Evolutionary conservation across 2,113 vertebrate species (phyloP).

Genomic region (Hyla sarda): DNA sequence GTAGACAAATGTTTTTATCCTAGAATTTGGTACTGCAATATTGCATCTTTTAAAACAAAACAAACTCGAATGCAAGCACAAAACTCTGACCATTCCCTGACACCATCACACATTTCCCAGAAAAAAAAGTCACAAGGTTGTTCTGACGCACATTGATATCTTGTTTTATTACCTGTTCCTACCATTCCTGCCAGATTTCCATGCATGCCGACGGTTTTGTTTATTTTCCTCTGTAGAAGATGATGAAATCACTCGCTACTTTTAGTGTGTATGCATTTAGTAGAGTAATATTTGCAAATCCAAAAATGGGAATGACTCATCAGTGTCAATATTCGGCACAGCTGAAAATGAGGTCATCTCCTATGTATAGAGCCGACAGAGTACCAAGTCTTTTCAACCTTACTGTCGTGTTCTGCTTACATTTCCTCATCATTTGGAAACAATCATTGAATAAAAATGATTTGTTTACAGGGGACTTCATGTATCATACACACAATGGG

Average conservation of each 20-base stretch:
- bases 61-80: not conserved
- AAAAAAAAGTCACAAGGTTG: not conserved
- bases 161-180: constrained; percentile 5
- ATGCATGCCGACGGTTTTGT: constrained; percentile 14
- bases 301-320: constrained; percentile 53
- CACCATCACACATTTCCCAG: not conserved
- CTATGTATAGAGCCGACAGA: constrained; percentile 33
- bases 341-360: constrained; percentile 45
- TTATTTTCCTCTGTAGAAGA: constrained; percentile 33
- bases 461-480: not conserved
- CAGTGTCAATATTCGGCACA: constrained; percentile 43
- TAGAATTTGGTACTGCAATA: not conserved
- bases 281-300: constrained; percentile 39
- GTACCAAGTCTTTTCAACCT: constrained; percentile 7
- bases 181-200: not conserved
- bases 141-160: constrained; percentile 5
- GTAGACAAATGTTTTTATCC: not conserved
- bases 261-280: constrained; percentile 36
- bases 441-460: not conserved
- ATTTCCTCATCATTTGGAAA: not conserved
- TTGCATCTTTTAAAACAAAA: not conserved
- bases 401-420: not conserved
- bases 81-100: not conserved
- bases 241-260: constrained; percentile 51
- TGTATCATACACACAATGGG: not conserved